Base-by-base conservation (phyloP, 2,797 vertebrate species). In the Sparus aurata region DNA sequence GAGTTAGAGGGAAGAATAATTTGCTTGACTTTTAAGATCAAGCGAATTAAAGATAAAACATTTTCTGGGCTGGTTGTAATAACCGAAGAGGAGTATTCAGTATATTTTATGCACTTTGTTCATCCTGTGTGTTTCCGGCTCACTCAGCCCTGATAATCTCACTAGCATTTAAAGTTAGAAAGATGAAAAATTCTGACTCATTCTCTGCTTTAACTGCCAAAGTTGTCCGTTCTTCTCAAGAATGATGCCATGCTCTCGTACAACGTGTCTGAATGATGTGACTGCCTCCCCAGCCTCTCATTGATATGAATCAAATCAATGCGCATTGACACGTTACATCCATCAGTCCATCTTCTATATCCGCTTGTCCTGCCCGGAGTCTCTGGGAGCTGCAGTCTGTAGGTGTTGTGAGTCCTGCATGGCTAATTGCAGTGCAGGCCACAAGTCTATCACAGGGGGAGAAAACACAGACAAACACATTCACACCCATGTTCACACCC, bases 301-400 rank as follows among this genome's bases (percentile, higher is more conserved):
- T 46, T 57, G 72, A 83, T 72, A 69, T 2, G 23, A 71, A 81
- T 85, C 70, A 73, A 79, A 80, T 89, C 77, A 79, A 64, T 83
- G 25, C 54, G 75, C 80, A 68, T 76, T 67, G 83, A 76, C 68
- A 62, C 55, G 70, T 43, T 58, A 75, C 73, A 77, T 82, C 69
- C 61, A 75, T 79, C 72, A 66, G 57, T 75, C 65, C 57, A 46
- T 69, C 62, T 66, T 63, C 54, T 43, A 62, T 65, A 69, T 57
- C 54, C 4, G 25, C 57, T 72, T 41, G 12, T 69, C 54, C 47
- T 77, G 17, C 49, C 46, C 22, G 41, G 43, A 34, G 73, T 43
- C 45, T 74, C 53, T 17, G 41, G 43, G 43, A 55, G 45, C 4
- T 49, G 47, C 50, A 41, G 27, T 64, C 22, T 54, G 11, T 43